Evolutionary conservation across 2,888 invertebrate species (phyloP).

Genomic region (Phasia obesa): DNA sequence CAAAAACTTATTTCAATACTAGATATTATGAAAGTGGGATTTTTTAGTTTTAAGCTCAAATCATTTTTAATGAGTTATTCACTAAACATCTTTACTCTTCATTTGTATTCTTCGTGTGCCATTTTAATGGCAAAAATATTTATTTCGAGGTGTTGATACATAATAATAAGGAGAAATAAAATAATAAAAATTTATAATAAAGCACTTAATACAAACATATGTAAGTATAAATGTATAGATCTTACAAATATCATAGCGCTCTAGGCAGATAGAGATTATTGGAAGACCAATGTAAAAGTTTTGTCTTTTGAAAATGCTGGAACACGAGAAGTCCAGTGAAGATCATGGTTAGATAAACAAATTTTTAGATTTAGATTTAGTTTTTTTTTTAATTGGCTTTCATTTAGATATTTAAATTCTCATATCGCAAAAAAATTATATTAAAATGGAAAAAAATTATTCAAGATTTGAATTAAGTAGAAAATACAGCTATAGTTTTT

Average conservation of each 20-base stretch:
- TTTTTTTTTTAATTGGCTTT: no score
- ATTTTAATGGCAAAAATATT: conserved; percentile 56
- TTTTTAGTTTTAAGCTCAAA: not conserved
- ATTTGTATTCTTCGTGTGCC: conserved; percentile 61
- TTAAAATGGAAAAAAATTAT: no score
- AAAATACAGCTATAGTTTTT: no score
- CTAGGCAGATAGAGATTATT: not conserved
- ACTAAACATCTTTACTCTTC: conserved; percentile 32
- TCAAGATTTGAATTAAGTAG: no score
- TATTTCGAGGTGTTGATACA: conserved; percentile 57
- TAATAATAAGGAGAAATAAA: conserved; percentile 32
- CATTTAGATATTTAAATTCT: no score
- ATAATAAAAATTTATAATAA: conserved; percentile 20
- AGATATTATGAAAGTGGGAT: not conserved
- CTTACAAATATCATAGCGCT: not conserved
- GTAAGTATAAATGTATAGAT: not conserved
- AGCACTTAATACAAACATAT: not conserved
- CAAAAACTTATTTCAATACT: no score
- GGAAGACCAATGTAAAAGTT: not conserved
- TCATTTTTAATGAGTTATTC: conserved; percentile 32
- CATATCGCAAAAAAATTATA: no score
- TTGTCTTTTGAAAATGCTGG: no score
- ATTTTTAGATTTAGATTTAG: no score
- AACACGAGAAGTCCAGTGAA: no score
- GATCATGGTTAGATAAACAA: no score